phyloP scores from a whole-genome alignment of 2,797 vertebrate genomes.

The Pangasius macronema region DNA sequence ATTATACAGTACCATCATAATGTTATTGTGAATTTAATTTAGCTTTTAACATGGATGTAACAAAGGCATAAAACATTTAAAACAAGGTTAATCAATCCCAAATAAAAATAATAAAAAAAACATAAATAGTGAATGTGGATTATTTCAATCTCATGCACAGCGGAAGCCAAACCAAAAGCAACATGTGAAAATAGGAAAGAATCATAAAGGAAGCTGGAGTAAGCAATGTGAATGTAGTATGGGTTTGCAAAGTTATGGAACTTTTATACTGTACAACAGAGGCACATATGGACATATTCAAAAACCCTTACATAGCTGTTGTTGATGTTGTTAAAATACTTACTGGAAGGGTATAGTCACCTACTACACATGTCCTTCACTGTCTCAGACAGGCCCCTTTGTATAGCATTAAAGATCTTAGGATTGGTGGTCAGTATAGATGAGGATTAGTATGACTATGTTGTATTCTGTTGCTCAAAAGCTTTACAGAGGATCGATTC shows the following conservation, averaged over 20 bases:
- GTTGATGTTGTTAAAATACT: not conserved
- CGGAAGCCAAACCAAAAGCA: constrained; percentile 50
- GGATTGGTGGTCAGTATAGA: not conserved
- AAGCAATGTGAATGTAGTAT: constrained; percentile 28
- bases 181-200: constrained; percentile 11
- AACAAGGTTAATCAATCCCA: not conserved
- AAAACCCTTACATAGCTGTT: no score
- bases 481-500: not conserved
- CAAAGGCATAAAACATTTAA: not conserved
- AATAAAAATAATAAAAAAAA: not conserved
- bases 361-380: not conserved
- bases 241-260: not conserved
- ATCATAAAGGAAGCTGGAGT: constrained; percentile 22
- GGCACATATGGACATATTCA: not conserved
- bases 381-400: constrained; percentile 1
- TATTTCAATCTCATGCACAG: constrained; percentile 60
- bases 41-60: constrained; percentile 22
- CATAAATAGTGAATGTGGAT: not conserved
- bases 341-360: not conserved
- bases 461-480: not conserved
- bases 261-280: constrained; percentile 2
- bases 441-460: not conserved
- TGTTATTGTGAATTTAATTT: constrained; percentile 55
- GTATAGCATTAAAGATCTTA: not conserved
- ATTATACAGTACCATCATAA: constrained; percentile 46